These are phyloP conservation scores for Leptoteleia sp. DNA, from an alignment of 1,140 invertebrate species.

Conservation along the genomic window DNA sequence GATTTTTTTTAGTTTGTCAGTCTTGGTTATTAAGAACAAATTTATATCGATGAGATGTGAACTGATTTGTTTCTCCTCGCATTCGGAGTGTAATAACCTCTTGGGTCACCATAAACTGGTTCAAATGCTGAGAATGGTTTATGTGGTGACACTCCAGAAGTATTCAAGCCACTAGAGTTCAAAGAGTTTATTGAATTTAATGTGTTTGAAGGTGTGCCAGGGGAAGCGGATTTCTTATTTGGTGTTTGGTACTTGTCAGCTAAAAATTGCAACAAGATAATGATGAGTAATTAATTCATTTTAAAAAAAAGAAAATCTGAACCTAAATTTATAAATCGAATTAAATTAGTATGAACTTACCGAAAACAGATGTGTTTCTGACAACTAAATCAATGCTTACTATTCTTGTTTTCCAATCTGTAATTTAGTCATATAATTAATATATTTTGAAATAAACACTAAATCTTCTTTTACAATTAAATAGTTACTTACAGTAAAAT, in stretches of 20 bases:
- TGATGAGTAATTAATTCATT: too few relatives aligned
- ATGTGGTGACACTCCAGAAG: constrained; percentile 67
- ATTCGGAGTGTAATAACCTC: constrained; percentile 75
- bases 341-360: too few relatives aligned
- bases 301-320: too few relatives aligned
- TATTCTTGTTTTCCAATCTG: constrained; percentile 77
- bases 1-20: constrained; percentile 31
- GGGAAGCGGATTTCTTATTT: constrained; percentile 69
- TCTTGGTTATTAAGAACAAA: constrained; percentile 35
- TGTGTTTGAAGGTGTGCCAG: constrained; percentile 65
- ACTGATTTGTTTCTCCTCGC: constrained; percentile 71
- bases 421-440: constrained; percentile 35
- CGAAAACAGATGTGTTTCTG: constrained; percentile 75
- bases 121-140: constrained; percentile 77
- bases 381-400: constrained; percentile 73
- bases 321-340: too few relatives aligned
- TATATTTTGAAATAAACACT: too few relatives aligned
- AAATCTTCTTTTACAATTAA: too few relatives aligned
- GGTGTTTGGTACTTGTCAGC: constrained; percentile 77
- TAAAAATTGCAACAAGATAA: too few relatives aligned
- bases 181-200: constrained; percentile 59
- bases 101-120: constrained; percentile 76
- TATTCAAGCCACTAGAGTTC: constrained; percentile 65
- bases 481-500: constrained; percentile 74
- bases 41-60: constrained; percentile 56